These are phyloP conservation scores for Chymomyza amoena DNA, from an alignment of 2,888 invertebrate species.

Conservation along the genomic window DNA sequence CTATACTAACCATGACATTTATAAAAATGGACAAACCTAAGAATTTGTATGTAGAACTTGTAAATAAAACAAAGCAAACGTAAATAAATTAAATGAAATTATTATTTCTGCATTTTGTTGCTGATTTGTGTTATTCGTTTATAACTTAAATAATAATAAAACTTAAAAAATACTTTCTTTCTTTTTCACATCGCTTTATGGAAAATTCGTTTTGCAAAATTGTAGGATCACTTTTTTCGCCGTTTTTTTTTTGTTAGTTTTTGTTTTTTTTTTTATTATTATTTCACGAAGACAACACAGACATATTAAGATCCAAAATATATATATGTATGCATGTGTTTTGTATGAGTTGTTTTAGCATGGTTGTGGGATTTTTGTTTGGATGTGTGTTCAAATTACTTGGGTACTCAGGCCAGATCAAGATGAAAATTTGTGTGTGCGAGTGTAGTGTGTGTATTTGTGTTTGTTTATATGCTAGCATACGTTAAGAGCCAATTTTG, in stretches of 20 bases:
- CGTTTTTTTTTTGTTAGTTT: constrained; percentile 40
- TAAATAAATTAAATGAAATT: constrained; percentile 32
- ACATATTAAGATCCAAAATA: constrained; percentile 71
- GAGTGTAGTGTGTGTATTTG: constrained; percentile 22
- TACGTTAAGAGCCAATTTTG: constrained; percentile 12
- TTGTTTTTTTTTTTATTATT: constrained; percentile 44
- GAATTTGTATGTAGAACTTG: background rate
- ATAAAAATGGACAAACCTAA: background rate
- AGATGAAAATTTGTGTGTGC: constrained; percentile 22
- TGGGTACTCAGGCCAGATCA: background rate
- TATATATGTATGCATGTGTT: constrained; percentile 35
- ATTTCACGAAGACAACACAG: constrained; percentile 70
- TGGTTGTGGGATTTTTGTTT: constrained; percentile 2
- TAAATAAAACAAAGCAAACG: background rate
- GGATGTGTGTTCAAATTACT: background rate
- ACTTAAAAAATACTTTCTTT: constrained; percentile 47
- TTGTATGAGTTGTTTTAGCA: constrained; percentile 23
- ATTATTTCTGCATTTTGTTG: constrained; percentile 40
- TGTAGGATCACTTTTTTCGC: constrained; percentile 14
- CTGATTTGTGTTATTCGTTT: constrained; percentile 37
- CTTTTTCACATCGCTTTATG: constrained; percentile 29
- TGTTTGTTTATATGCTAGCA: constrained; percentile 27
- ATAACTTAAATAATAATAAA: constrained; percentile 49
- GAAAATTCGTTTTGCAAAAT: constrained; percentile 35
- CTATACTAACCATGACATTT: background rate